These are phyloP conservation scores for Chaetops frenatus DNA, from an alignment of 2,113 vertebrate genomes.

Conservation along the genomic window DNA sequence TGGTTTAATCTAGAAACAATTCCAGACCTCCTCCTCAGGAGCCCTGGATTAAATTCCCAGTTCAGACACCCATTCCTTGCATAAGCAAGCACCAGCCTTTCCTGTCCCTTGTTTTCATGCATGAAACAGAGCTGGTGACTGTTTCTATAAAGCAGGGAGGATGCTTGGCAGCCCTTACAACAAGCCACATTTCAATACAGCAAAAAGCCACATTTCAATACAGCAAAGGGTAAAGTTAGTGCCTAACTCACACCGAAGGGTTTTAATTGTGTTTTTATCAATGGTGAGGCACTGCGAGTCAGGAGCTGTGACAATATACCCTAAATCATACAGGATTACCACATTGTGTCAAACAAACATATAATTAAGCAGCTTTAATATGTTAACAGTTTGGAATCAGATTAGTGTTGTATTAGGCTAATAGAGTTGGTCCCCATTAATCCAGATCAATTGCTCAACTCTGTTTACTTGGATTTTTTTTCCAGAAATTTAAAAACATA, in stretches of 20 bases:
- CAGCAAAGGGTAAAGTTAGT: not conserved
- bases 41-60: not conserved
- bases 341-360: constrained; percentile 39
- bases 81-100: not conserved
- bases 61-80: not conserved
- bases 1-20: not conserved
- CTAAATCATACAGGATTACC: constrained; percentile 40
- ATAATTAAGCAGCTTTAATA: constrained; percentile 62
- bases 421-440: constrained; percentile 44
- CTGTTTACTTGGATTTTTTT: not conserved
- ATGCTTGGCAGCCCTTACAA: not conserved
- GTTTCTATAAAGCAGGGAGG: not conserved
- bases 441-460: constrained; percentile 36
- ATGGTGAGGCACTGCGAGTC: not conserved
- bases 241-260: not conserved
- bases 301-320: constrained; percentile 26
- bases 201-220: not conserved
- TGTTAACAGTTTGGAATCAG: constrained; percentile 58
- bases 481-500: not conserved
- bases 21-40: not conserved
- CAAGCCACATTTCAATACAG: not conserved
- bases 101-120: not conserved
- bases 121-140: not conserved
- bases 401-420: constrained; percentile 56
- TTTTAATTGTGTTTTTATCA: constrained; percentile 27